Base-by-base conservation (phyloP, 2,888 invertebrate genomes). In the Pristionchus entomophagus region DNA sequence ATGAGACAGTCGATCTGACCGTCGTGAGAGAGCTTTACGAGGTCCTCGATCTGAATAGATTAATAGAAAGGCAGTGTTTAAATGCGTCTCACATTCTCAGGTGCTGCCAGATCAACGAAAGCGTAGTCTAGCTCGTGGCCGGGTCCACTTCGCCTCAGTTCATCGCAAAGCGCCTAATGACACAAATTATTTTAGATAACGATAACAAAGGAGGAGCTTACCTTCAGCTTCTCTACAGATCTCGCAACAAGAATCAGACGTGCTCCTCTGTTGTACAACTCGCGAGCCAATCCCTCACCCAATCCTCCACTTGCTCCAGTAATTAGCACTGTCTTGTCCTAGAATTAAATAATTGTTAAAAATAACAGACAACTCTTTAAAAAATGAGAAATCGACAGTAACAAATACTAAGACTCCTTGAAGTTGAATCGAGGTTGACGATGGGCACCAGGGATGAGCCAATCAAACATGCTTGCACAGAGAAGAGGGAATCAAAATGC, bases 1-100 rank as follows among this genome's bases (percentile, higher is more conserved):
- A 93, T 89, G 26, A 93, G 89, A 59, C 93, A 90, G 80, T 93
- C 93, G 87, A 93, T 90, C 59, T 87, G 87, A 14, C 89, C 89
- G 84, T 91, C 88, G 78, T 90, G 87, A 35, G 90, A 86, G 62
- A 88, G 86, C 29, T 49, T n/a, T 4, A 81, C 86, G 73, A 92
- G 81, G 14, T 90, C 88, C 49, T 87, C 88, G 35, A 90, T 87
- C 69, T 90, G 87, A 86, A 45, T n/a, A n/a, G n/a, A n/a, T n/a
- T n/a, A n/a, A n/a, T n/a, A 65, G 10, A 35, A 59, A 22, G 22
- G 59, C 8, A 22, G 45, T 45, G 45, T 14, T 45, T 10, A 45
- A 45, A 14, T 45, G 45, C 8, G 45, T 14, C 6, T 45, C 14
- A 45, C 45, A 14, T 45, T 45, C 6, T 45, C 45, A 45, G 45